Conservation (phyloP, 2,113 vertebrate genomes). For the Microtus montanus region DNA sequence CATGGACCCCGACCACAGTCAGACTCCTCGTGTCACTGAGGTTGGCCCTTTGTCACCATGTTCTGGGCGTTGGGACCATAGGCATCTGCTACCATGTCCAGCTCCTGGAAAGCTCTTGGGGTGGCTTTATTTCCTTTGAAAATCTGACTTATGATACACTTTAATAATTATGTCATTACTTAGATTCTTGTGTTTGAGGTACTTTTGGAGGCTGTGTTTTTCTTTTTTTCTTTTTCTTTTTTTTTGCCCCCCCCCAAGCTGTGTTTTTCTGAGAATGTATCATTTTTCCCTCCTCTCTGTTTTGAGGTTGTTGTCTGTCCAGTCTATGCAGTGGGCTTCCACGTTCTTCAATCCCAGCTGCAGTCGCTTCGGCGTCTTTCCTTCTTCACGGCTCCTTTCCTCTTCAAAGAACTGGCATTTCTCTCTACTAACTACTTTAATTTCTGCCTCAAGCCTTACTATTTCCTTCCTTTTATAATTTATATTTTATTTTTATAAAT, state of each 20-base stretch:
- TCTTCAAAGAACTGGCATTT: background rate
- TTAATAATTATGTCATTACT: background rate
- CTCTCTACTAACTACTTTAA: background rate
- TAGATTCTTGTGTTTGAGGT: constrained; percentile 1
- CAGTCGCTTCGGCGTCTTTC: fast-evolving
- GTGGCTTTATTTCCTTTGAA: background rate
- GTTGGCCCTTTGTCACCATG: background rate
- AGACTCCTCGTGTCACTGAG: background rate
- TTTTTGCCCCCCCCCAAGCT: background rate
- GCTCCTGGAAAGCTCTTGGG: background rate
- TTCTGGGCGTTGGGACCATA: no score
- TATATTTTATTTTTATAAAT: background rate
- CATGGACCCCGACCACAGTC: no score
- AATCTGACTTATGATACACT: background rate
- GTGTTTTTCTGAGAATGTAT: constrained; percentile 26
- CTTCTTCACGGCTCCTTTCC: background rate
- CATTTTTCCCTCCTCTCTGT: background rate
- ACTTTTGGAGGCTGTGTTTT: background rate
- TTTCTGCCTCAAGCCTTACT: background rate
- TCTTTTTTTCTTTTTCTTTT: background rate
- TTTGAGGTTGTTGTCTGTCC: no score
- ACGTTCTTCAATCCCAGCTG: background rate
- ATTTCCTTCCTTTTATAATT: background rate
- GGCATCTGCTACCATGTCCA: background rate
- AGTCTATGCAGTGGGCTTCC: background rate